phyloP scores from a whole-genome alignment of 2,888 invertebrate genomes.

The Mythimna pallens region DNA sequence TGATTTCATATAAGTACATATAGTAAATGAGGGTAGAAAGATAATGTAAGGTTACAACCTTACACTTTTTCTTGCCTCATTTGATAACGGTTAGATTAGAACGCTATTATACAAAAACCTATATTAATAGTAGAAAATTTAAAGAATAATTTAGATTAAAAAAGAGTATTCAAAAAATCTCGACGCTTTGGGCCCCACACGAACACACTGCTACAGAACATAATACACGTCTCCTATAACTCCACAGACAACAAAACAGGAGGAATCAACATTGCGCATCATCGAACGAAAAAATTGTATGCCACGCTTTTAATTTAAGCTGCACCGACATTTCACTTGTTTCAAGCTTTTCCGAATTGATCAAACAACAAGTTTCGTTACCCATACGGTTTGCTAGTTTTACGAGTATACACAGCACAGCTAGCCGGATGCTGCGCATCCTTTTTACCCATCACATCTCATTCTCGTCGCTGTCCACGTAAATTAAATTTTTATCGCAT shows the following conservation, averaged over 20 bases:
- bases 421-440: slow-evolving; percentile 43
- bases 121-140: no score
- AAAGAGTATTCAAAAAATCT: no score
- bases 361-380: neutral
- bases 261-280: no score
- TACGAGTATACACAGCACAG: neutral
- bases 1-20: no score
- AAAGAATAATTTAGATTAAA: no score
- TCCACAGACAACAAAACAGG: no score
- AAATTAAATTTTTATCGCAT: slow-evolving; percentile 73
- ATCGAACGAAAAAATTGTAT: neutral
- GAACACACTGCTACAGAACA: neutral
- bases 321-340: neutral
- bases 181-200: no score
- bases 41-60: no score
- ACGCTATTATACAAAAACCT: no score
- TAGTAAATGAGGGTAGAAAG: no score
- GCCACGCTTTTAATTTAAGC: neutral
- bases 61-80: no score
- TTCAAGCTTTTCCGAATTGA: neutral
- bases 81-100: no score
- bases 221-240: neutral
- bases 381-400: slow-evolving; percentile 2
- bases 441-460: slow-evolving; percentile 54
- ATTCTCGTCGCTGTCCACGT: slow-evolving; percentile 60